Conservation (phyloP, 37 sponge, comb jelly and placozoan genomes). For the Axinella damicornis region DNA sequence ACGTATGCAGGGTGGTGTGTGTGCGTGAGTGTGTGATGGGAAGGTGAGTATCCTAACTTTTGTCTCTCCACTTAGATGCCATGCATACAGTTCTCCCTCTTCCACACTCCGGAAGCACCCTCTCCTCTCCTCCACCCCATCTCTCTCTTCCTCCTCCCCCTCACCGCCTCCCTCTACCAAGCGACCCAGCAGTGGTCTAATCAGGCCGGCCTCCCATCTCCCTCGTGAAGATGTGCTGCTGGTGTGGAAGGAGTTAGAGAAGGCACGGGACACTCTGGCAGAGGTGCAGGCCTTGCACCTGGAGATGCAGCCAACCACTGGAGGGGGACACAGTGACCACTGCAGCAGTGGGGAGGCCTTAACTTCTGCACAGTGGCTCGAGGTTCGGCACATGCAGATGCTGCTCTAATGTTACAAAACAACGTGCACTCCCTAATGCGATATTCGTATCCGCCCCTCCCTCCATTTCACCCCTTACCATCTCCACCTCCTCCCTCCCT, state of each 20-base stretch:
- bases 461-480: too few species aligned
- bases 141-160: not conserved
- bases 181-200: conserved; percentile 14
- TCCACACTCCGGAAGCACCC: not conserved
- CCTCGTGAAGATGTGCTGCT: conserved; percentile 50
- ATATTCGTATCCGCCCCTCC: too few species aligned
- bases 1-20: too few species aligned
- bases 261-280: conserved; percentile 69
- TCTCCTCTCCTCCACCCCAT: conserved; percentile 18
- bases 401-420: too few species aligned
- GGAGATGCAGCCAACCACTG: not conserved
- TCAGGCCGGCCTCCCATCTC: not conserved
- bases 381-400: too few species aligned
- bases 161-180: not conserved
- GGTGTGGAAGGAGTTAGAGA: conserved; percentile 72
- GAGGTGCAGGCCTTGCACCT: conserved; percentile 82
- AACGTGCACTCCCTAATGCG: too few species aligned
- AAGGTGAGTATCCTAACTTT: not conserved
- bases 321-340: not conserved
- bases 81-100: not conserved
- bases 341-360: conserved; percentile 43
- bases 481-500: too few species aligned
- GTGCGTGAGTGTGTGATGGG: not conserved
- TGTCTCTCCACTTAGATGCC: not conserved
- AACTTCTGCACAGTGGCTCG: conserved; percentile 80